These are phyloP conservation scores for Oryzias woworae DNA, from an alignment of 2,113 vertebrate genomes.

Conservation along the genomic window DNA sequence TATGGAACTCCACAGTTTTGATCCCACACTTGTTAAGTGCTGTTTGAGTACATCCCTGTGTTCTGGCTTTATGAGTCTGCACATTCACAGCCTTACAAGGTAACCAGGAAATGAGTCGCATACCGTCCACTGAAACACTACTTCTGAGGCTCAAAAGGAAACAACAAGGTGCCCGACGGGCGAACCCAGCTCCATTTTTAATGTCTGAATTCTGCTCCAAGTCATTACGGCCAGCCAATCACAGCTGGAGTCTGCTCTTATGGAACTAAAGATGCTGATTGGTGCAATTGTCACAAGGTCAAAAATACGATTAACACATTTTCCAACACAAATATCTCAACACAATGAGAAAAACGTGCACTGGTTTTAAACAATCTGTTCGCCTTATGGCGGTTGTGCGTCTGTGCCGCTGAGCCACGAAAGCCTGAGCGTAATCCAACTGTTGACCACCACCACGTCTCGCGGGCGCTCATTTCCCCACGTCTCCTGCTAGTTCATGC, in stretches of 20 bases:
- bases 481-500: slow-evolving; percentile 1
- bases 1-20: neutral
- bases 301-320: neutral
- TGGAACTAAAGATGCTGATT: no score
- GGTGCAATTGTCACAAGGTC: neutral
- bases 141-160: no score
- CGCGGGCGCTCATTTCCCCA: neutral
- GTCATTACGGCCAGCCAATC: no score
- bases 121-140: neutral
- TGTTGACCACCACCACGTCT: neutral
- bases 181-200: neutral
- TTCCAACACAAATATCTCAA: neutral
- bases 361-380: neutral
- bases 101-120: slow-evolving; percentile 20
- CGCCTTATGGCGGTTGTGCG: neutral
- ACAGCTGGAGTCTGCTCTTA: no score
- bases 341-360: accelerated
- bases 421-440: neutral
- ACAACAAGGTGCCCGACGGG: neutral
- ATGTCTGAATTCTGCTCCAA: no score
- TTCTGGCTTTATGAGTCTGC: neutral
- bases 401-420: neutral
- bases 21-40: neutral
- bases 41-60: slow-evolving; percentile 1
- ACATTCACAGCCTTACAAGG: neutral